Evolutionary conservation across 2,113 vertebrate species (phyloP).

Genomic region (Ctenomys sociabilis): DNA sequence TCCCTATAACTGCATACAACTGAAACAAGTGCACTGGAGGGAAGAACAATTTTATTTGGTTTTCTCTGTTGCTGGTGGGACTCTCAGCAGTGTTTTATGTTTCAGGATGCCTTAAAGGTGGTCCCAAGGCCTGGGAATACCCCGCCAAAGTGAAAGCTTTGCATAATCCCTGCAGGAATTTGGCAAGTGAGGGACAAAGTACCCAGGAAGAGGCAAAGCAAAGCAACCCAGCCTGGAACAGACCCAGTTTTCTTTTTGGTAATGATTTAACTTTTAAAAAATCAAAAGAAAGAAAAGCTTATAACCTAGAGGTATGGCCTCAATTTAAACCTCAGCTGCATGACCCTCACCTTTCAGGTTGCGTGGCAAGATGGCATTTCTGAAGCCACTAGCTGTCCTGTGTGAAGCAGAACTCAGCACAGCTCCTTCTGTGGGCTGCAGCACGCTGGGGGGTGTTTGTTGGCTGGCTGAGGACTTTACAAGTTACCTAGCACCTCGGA

Average conservation of each 20-base stretch:
- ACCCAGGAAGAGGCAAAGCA: neutral
- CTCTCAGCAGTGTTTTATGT: neutral
- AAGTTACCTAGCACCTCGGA: neutral
- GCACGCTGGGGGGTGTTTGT: conserved; percentile 1
- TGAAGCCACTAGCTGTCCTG: conserved; percentile 78
- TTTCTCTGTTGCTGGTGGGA: neutral
- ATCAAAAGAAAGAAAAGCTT: conserved; percentile 43
- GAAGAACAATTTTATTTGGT: neutral
- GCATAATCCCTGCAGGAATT: neutral
- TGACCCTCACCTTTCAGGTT: conserved; percentile 77
- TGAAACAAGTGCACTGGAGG: neutral
- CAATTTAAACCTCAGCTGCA: conserved; percentile 70
- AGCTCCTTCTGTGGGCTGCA: conserved; percentile 44
- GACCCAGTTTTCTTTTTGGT: neutral
- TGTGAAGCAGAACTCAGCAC: conserved; percentile 70
- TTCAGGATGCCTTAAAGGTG: neutral
- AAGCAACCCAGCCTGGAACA: neutral
- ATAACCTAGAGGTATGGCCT: conserved; percentile 69
- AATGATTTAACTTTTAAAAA: neutral
- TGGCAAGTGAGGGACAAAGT: neutral
- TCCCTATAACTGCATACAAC: neutral
- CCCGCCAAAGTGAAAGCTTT: neutral
- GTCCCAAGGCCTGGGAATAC: neutral
- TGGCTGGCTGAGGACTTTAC: neutral
- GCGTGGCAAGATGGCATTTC: conserved; percentile 82